phyloP scores from a whole-genome alignment of 1,140 invertebrate species.

The Mesaphorura yosii region DNA sequence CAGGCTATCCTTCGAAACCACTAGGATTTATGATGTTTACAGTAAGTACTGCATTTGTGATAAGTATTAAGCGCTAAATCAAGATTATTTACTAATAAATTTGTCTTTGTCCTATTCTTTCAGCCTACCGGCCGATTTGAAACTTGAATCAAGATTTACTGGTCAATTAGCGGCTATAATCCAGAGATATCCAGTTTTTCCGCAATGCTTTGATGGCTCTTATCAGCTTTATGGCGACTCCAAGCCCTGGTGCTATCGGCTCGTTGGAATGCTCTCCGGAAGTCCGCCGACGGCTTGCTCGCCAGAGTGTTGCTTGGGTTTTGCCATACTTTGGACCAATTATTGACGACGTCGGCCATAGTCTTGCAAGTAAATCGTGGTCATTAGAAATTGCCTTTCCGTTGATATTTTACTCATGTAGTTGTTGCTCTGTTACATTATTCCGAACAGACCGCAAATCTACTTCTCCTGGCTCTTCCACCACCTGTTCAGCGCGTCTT shows the following conservation, averaged over 20 bases:
- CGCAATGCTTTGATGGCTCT: conserved; percentile 82
- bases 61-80: no score
- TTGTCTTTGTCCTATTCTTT: conserved; percentile 33
- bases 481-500: conserved; percentile 4
- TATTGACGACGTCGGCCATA: no score
- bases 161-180: conserved; percentile 94
- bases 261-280: conserved; percentile 52
- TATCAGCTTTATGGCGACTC: conserved; percentile 88
- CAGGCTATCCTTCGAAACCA: conserved; percentile 94
- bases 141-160: conserved; percentile 86
- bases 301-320: conserved; percentile 44
- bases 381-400: no score
- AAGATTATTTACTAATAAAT: no score
- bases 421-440: no score
- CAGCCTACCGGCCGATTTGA: conserved; percentile 93
- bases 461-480: neutral
- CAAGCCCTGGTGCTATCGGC: conserved; percentile 33
- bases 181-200: conserved; percentile 94
- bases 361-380: no score
- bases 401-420: no score
- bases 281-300: conserved; percentile 69
- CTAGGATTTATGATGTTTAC: conserved; percentile 89
- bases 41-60: no score
- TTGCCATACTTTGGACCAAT: conserved; percentile 46
- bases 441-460: no score